Base-by-base conservation (phyloP, 2,113 vertebrate species). In the Caloenas nicobarica region DNA sequence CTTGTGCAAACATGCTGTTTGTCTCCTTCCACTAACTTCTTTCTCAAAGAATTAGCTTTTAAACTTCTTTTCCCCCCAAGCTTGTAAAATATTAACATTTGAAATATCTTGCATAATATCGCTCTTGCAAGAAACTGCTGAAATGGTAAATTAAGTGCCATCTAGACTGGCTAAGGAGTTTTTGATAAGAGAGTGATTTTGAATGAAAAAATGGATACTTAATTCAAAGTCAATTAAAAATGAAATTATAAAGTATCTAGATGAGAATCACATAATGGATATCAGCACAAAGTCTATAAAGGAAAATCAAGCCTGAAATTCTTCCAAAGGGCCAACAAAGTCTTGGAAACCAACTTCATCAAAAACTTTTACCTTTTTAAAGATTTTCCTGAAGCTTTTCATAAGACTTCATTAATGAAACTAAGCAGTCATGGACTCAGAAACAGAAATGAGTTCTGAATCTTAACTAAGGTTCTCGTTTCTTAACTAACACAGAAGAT, bases 201-300 rank as follows among this genome's bases (percentile, higher is more conserved):
- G 81, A 91, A 93, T 65, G 61, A 89, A 94, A 93, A 91, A 91
- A 88, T n/a, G 23, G 94, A 94, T 90, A 84, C 82, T 91, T 93
- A 95, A 95, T 94, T 96, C 93, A 91, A 95, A 94, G 94, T 70
- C 94, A 96, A 93, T 96, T 97, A 96, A 96, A 97, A 97, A 95
- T 62, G 29, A 76, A 95, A 96, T 93, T 96, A 96, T 48, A 88
- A 96, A 93, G 53, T 56, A 94, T 94, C 88, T 86, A 93, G 74
- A 94, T 94, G 94, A 88, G 82, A 96, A 96, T 90, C 88, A 40
- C 40, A 88, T 89, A 96, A 94, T 82, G 83, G 89, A 89, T 94
- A 95, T 89, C 89, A 89, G 94, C 64, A 64, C 50, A 46, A 89
- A 93, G 93, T 81, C 71, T 94, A 70, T 83, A 93, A 88, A 92